Evolutionary conservation across 2,113 vertebrate species (phyloP).

Genomic region (Haemorhous mexicanus): DNA sequence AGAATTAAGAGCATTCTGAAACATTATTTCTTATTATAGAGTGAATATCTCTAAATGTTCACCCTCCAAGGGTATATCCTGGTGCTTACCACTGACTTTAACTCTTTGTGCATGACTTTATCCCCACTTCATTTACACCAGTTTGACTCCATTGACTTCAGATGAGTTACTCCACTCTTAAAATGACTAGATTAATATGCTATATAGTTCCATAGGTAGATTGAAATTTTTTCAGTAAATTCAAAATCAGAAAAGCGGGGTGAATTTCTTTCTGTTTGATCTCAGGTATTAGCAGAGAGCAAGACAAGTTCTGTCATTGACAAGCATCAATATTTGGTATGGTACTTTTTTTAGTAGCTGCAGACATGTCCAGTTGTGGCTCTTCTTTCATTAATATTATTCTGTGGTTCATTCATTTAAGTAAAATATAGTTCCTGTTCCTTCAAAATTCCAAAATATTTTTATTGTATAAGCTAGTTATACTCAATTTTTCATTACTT

Average conservation of each 20-base stretch:
- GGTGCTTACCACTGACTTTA: not conserved
- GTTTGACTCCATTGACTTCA: not conserved
- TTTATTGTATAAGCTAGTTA: constrained; percentile 51
- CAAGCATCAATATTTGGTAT: not conserved
- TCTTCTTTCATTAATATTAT: not conserved
- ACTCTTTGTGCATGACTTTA: not conserved
- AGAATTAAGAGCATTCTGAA: not conserved
- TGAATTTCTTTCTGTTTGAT: not conserved
- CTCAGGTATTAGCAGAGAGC: not conserved
- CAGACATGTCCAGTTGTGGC: not conserved
- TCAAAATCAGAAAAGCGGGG: not conserved
- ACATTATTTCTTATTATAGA: not conserved
- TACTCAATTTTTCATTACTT: constrained; percentile 32
- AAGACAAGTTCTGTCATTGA: not conserved
- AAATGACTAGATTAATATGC: not conserved
- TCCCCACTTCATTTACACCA: not conserved
- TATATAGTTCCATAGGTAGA: not conserved
- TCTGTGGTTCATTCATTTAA: not conserved
- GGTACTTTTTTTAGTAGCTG: not conserved
- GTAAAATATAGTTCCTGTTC: not conserved
- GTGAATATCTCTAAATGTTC: not conserved
- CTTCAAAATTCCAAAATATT: constrained; percentile 29
- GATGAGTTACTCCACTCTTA: not conserved
- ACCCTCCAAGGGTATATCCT: not conserved
- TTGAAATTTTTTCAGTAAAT: not conserved